These are phyloP conservation scores for Calidris pygmaea DNA, from an alignment of 2,113 vertebrate genomes.

Conservation along the genomic window DNA sequence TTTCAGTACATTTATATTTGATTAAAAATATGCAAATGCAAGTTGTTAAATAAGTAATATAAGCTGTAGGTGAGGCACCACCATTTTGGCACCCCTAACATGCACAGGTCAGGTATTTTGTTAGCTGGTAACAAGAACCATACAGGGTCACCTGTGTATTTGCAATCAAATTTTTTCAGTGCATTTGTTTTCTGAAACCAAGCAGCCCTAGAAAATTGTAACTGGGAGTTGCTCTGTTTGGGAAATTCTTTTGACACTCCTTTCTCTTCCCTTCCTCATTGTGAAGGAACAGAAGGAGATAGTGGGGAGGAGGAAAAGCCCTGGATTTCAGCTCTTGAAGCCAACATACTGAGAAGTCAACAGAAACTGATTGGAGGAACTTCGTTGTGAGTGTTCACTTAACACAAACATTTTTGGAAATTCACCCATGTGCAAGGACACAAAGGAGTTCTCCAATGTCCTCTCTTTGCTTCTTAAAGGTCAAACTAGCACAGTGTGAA, in stretches of 20 bases:
- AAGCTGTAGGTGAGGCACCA: neutral
- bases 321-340: neutral
- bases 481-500: neutral
- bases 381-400: neutral
- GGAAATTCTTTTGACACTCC: neutral
- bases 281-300: neutral
- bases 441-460: neutral
- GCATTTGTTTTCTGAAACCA: neutral
- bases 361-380: neutral
- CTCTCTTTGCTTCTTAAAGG: neutral
- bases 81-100: neutral
- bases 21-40: neutral
- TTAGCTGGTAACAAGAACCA: neutral
- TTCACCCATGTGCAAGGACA: neutral
- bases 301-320: neutral
- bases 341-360: neutral
- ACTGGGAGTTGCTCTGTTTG: neutral
- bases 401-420: neutral
- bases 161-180: neutral
- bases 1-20: neutral
- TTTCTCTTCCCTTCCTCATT: neutral
- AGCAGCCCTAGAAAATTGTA: neutral
- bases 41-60: neutral
- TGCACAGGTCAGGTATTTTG: neutral
- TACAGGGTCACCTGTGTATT: neutral